Conservation (phyloP, 2,888 invertebrate species). For the Lacanobia wlatinum region DNA sequence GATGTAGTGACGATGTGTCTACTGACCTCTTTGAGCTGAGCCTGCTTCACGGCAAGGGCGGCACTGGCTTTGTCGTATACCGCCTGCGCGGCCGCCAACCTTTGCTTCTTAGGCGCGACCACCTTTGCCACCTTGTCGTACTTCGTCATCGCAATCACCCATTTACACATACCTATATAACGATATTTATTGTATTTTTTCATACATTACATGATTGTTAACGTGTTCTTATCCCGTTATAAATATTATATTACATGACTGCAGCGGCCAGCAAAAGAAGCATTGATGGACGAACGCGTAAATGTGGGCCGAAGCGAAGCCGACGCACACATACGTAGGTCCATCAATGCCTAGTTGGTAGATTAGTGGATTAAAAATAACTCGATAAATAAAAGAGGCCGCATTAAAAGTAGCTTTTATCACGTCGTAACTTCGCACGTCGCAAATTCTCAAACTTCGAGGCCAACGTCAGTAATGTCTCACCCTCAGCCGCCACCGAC, state of each 20-base stretch:
- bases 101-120: conserved; percentile 97
- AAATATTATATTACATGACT: too few relatives aligned
- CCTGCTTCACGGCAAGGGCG: conserved; percentile 94
- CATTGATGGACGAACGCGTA: too few relatives aligned
- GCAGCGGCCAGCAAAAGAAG: too few relatives aligned
- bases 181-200: background rate
- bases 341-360: too few relatives aligned
- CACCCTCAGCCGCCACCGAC: conserved; percentile 97
- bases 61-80: conserved; percentile 94
- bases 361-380: too few relatives aligned
- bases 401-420: too few relatives aligned
- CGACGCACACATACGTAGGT: too few relatives aligned
- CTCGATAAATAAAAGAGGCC: too few relatives aligned
- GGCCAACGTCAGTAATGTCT: background rate
- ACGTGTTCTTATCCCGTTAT: too few relatives aligned
- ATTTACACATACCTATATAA: conserved; percentile 94
- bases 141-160: conserved; percentile 98
- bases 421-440: background rate
- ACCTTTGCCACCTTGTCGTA: conserved; percentile 98
- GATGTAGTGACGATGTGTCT: background rate
- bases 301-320: too few relatives aligned
- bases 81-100: conserved; percentile 96
- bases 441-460: background rate
- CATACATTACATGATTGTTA: background rate
- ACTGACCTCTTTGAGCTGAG: conserved; percentile 92